Base-by-base conservation (phyloP, 2,888 invertebrate species). In the Hirtodrosophila trivittata region DNA sequence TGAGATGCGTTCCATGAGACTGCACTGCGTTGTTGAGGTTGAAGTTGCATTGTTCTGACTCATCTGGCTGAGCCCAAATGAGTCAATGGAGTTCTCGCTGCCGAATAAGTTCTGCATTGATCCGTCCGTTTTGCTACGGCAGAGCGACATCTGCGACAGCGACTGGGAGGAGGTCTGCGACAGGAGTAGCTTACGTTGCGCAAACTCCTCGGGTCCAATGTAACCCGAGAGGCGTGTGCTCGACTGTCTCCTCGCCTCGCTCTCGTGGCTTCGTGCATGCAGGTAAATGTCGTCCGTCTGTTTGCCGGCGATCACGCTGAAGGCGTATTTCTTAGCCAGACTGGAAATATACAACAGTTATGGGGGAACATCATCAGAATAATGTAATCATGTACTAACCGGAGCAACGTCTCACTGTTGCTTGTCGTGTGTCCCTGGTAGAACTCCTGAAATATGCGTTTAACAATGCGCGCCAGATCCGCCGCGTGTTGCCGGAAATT, bases 331-430 rank as follows among this genome's bases (percentile, higher is more conserved):
- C 28, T 93, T 93, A 0, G 95, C 94, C 49, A 95, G 90, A 67
- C 94, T 93, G 88, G 0, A 87, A 88, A 16, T 2, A 16, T 4
- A 9, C 18, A 1, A 0, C 0, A 16, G 3, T 16, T 4, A 14
- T 12, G 6, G 12, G n/a, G 5, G 4, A 7, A n/a, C 2, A 14
- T n/a, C 10, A 6, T n/a, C 1, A 18, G 16, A 4, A 9, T 1
- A 21, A 5, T 21, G 2, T 6, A 16, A 3, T 5, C 3, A 3
- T 32, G 1, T 25, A 59, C 57, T 88, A 46, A 93, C 92, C 93
- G 93, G 54, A 95, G 91, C 94, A 96, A 93, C 1, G 94, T 93
- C 77, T 95, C 95, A 10, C 94, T 95, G n/a, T 95, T 95, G 21
- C 94, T 95, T 0, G 95, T 95, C 66, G 94, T 94, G 59, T 92